These are phyloP conservation scores for Tipula confusa DNA, from an alignment of 2,888 invertebrate genomes.

Conservation along the genomic window DNA sequence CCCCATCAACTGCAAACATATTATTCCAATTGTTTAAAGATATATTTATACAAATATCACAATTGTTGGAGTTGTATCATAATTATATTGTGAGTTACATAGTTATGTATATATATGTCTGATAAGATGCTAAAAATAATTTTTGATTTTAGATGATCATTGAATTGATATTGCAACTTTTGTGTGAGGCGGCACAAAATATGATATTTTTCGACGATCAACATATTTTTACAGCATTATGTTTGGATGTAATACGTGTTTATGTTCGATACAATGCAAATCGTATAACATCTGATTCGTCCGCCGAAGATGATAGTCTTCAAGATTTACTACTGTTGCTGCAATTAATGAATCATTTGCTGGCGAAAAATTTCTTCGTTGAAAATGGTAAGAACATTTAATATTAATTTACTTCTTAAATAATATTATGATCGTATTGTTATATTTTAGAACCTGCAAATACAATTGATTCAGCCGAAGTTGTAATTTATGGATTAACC, in stretches of 20 bases:
- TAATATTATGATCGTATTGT: no score
- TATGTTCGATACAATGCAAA: constrained; percentile 33
- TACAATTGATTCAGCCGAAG: constrained; percentile 54
- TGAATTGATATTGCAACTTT: constrained; percentile 31
- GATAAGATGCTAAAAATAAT: neutral
- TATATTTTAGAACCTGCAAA: constrained; percentile 38
- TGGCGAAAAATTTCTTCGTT: constrained; percentile 32
- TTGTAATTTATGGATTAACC: constrained; percentile 64
- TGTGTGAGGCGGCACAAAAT: constrained; percentile 32
- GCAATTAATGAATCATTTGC: constrained; percentile 31
- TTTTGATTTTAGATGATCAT: constrained; percentile 31
- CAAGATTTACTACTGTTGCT: constrained; percentile 34
- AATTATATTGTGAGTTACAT: constrained; percentile 32
- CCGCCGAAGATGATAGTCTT: constrained; percentile 32
- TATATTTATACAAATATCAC: constrained; percentile 31
- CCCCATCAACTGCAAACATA: neutral
- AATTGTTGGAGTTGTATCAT: constrained; percentile 33
- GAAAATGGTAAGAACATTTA: neutral
- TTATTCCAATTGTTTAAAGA: constrained; percentile 32
- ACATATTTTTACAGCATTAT: constrained; percentile 9
- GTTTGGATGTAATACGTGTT: constrained; percentile 29
- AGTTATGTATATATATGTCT: no score
- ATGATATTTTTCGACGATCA: constrained; percentile 31
- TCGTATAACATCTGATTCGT: constrained; percentile 30
- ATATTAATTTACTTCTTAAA: no score